A percentile compares a stretch with the other conserved stretches of the same genome.
Evolutionary conservation across 2,797 vertebrate species (phyloP).

Genomic region (Anabacerthia variegaticeps): DNA sequence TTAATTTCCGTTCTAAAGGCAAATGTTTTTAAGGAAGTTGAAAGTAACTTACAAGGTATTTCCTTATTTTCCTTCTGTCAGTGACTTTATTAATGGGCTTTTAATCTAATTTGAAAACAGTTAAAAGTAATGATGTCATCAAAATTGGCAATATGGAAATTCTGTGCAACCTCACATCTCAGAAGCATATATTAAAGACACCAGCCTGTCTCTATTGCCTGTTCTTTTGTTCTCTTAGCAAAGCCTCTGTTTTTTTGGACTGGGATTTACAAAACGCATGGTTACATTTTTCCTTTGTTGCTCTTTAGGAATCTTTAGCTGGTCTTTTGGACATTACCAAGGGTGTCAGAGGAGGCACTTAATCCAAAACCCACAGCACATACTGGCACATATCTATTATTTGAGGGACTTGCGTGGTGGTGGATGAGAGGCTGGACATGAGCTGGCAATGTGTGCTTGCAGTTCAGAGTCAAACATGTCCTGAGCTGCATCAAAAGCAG

Average conservation of each 20-base stretch:
- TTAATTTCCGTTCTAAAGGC: slow-evolving; percentile 50
- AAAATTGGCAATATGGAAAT: neutral
- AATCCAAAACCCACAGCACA: neutral
- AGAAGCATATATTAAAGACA: neutral
- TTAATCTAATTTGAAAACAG: neutral
- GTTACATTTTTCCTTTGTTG: neutral
- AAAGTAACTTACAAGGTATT: slow-evolving; percentile 30
- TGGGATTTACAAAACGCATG: neutral
- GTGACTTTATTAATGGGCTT: neutral
- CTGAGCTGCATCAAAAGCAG: neutral
- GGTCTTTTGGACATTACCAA: neutral
- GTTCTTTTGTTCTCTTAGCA: neutral
- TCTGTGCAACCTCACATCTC: neutral
- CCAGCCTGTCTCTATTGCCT: neutral
- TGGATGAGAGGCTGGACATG: neutral
- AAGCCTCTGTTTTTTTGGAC: neutral
- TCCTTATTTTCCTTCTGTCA: slow-evolving; percentile 2
- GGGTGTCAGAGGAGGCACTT: neutral
- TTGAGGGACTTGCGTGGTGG: neutral
- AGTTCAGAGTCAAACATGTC: neutral
- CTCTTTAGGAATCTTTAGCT: neutral
- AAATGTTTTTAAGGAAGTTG: slow-evolving; percentile 47
- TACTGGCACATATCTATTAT: neutral
- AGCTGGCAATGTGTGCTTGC: neutral
- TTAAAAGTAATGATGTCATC: neutral